A percentile compares a stretch with the other conserved stretches of the same genome.
Conservation (phyloP, 1,140 invertebrate genomes). For the Gonioctena quinquepunctata region DNA sequence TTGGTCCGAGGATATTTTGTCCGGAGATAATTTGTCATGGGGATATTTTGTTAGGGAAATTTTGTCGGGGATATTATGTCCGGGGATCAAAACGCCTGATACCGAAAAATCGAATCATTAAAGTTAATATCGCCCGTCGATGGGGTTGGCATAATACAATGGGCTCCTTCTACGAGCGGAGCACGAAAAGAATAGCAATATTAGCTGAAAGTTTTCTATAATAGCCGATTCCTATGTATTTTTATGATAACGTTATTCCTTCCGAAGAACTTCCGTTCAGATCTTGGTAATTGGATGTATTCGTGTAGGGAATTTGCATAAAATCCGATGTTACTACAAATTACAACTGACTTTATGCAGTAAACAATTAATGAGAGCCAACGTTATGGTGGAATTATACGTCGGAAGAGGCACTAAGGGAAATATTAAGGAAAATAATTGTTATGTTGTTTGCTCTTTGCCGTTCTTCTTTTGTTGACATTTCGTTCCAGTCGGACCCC, state of each 20-base stretch:
- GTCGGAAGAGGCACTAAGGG: neutral
- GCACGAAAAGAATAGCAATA: neutral
- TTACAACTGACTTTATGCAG: neutral
- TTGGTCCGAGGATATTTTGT: too few relatives aligned
- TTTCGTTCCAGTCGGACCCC: neutral
- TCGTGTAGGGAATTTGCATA: neutral
- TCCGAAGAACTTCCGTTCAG: neutral
- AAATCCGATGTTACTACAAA: neutral
- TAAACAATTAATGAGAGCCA: slow-evolving; percentile 3
- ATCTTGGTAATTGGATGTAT: neutral
- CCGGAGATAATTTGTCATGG: too few relatives aligned
- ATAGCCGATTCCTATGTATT: neutral
- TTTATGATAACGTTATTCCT: neutral
- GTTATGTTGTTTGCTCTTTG: neutral
- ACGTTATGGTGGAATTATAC: neutral
- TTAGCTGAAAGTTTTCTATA: neutral
- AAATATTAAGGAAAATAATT: neutral
- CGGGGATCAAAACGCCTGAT: too few relatives aligned
- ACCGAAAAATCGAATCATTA: neutral
- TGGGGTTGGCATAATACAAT: neutral
- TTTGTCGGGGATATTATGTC: too few relatives aligned
- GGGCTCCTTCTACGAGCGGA: neutral
- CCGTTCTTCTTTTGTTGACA: neutral
- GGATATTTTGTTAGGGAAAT: too few relatives aligned
- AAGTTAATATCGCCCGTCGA: neutral